A percentile compares a stretch with the other conserved stretches of the same genome.
phyloP scores from a whole-genome alignment of 2,888 invertebrate genomes.

The Argynnis bischoffii region DNA sequence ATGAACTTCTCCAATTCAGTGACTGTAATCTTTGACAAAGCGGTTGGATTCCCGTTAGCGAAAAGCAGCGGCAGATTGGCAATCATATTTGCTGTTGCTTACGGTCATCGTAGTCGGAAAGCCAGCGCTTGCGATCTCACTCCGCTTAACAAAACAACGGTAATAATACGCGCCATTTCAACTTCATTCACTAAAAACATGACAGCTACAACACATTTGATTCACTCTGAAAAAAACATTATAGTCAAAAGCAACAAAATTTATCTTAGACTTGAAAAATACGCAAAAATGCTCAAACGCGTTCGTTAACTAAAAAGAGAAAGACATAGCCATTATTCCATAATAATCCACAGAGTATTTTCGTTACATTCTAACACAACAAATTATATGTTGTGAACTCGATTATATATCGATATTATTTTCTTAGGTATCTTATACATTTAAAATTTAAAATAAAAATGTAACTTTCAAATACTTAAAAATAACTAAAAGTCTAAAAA shows the following conservation, averaged over 20 bases:
- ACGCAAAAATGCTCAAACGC: conserved; percentile 61
- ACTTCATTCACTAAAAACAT: conserved; percentile 46
- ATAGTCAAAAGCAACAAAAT: conserved; percentile 42
- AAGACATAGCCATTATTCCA: conserved; percentile 51
- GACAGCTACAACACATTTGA: conserved; percentile 48
- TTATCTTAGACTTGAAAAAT: conserved; percentile 50
- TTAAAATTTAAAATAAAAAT: too few relatives aligned
- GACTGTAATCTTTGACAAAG: conserved; percentile 84
- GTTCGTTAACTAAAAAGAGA: conserved; percentile 65
- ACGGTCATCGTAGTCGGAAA: conserved; percentile 72
- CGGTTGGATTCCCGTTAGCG: conserved; percentile 87
- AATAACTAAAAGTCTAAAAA: too few relatives aligned
- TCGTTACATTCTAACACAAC: conserved; percentile 20
- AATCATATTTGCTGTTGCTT: conserved; percentile 82
- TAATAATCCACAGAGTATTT: conserved; percentile 47
- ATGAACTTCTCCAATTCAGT: conserved; percentile 86
- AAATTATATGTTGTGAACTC: not conserved
- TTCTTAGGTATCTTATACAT: too few relatives aligned
- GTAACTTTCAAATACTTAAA: too few relatives aligned
- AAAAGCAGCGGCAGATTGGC: conserved; percentile 88
- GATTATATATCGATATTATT: conserved; percentile 10
- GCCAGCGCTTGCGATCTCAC: conserved; percentile 70
- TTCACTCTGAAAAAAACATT: conserved; percentile 39
- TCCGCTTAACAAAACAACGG: conserved; percentile 62
- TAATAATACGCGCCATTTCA: conserved; percentile 58